A percentile compares a stretch with the other conserved stretches of the same genome.
Evolutionary conservation across 2,888 invertebrate species (phyloP).

Genomic region (Palloptera scutellata): DNA sequence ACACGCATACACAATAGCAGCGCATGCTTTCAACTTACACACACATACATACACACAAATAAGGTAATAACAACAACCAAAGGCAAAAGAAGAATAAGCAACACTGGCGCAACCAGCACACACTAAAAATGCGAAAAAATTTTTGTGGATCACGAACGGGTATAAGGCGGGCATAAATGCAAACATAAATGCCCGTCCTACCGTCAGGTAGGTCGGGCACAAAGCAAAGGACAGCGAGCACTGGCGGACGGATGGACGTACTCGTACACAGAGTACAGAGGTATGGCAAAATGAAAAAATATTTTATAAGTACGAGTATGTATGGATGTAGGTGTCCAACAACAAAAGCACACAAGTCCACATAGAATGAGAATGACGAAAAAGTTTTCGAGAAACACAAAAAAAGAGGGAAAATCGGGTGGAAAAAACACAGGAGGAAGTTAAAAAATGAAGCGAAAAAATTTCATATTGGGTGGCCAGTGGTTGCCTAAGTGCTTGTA

Average conservation of each 20-base stretch:
- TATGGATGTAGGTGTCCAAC: not conserved
- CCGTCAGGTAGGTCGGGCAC: no score
- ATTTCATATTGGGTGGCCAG: constrained; percentile 44
- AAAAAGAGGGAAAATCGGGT: constrained; percentile 30
- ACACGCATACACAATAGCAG: not conserved
- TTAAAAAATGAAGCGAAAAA: constrained; percentile 40
- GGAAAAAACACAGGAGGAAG: constrained; percentile 43
- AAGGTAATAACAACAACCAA: not conserved
- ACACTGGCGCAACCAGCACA: constrained; percentile 7
- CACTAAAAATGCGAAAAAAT: constrained; percentile 14
- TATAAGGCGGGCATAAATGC: no score
- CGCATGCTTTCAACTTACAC: not conserved
- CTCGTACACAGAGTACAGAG: not conserved
- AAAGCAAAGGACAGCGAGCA: no score
- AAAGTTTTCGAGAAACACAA: constrained; percentile 27
- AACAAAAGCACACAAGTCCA: not conserved
- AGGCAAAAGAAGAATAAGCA: not conserved
- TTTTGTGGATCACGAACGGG: constrained; percentile 16
- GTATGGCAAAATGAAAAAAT: constrained; percentile 12
- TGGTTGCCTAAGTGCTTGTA: constrained; percentile 10
- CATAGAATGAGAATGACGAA: constrained; percentile 1
- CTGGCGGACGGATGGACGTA: not conserved
- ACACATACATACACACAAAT: not conserved
- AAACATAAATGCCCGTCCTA: no score
- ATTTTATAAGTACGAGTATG: no score